Conservation (phyloP, 2,888 invertebrate species). For the Habrosyne pyritoides region DNA sequence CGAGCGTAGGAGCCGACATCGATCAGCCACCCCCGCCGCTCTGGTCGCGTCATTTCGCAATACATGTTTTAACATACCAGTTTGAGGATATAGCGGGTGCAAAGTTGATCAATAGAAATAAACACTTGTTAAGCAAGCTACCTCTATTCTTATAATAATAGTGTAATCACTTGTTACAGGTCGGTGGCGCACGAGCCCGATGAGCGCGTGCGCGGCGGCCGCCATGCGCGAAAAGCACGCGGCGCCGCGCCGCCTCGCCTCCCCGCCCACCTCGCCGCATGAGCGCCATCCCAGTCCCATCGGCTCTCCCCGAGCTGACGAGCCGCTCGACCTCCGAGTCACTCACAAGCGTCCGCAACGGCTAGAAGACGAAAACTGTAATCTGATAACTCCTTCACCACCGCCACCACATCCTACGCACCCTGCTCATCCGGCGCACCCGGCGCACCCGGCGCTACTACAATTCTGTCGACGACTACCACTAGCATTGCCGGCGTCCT, state of each 20-base stretch:
- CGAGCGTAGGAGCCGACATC: constrained; percentile 71
- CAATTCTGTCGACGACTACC: constrained; percentile 77
- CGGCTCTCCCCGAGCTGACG: constrained; percentile 84
- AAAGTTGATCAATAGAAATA: constrained; percentile 46
- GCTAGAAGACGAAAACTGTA: constrained; percentile 94
- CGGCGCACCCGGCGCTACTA: constrained; percentile 76
- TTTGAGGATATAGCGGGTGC: constrained; percentile 41
- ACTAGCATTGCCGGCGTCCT: constrained; percentile 74
- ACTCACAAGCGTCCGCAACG: constrained; percentile 90
- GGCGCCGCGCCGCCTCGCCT: constrained; percentile 93
- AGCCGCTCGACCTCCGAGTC: constrained; percentile 94
- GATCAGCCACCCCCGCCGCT: constrained; percentile 64
- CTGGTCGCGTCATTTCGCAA: constrained; percentile 52
- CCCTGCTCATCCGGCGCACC: constrained; percentile 84
- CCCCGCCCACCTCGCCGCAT: constrained; percentile 72
- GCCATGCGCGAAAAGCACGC: constrained; percentile 95
- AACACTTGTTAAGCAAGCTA: constrained; percentile 18
- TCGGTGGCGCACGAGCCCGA: constrained; percentile 85
- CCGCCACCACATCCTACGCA: constrained; percentile 81
- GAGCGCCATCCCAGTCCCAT: constrained; percentile 80
- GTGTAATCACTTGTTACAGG: constrained; percentile 61
- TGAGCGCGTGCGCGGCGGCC: constrained; percentile 89
- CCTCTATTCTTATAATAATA: constrained; percentile 1
- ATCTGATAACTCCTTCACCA: constrained; percentile 87
- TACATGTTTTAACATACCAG: constrained; percentile 57